Evolutionary conservation across 2,113 vertebrate genomes (phyloP), one percentile per base, ranked within the genome.

Genomic region (Salvelinus alpinus): DNA sequence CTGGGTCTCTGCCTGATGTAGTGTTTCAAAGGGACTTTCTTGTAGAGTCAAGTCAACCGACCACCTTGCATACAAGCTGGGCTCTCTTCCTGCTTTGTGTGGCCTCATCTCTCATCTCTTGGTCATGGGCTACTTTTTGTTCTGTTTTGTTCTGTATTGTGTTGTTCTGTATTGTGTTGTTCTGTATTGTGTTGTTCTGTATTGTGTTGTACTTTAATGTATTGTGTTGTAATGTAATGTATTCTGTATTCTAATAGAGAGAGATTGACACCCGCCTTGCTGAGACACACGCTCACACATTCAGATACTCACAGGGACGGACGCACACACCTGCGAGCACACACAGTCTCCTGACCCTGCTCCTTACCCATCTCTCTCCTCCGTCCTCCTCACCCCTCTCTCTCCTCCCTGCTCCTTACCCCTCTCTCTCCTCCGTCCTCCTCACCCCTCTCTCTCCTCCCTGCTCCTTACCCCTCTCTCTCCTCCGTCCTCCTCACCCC

Each of bases 361-460:
- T 75, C 27, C 51, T 54, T 14, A 0, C 38, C 5, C n/a, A 3
- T 4, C 2, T 18, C 65, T 38, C 25, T 3, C 13, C 8, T 38
- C 34, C 7, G 8, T 24, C 62, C n/a, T 25, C 24, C 22, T n/a
- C 69, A 78, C 82, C 80, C 68, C 38, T 90, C 93, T 90, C 91
- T 92, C 88, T 91, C 90, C 92, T 83, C 65, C 75, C 64, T 38
- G 64, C 59, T 64, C 64, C 71, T 73, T 71, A 80, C 81, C 82
- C 65, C 29, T 90, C 93, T 90, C 91, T 92, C 88, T 91, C 89
- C 84, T 86, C 78, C 76, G 60, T 44, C 66, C 87, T 85, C 88
- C 88, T 86, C 76, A 84, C 70, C 83, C 84, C 81, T 91, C 25
- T 24, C 51, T 54, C 51, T 7, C 7, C 13, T 34, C 13, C 7